Evolutionary conservation across 2,888 invertebrate genomes (phyloP).

Genomic region (Cheilosia scutellata): DNA sequence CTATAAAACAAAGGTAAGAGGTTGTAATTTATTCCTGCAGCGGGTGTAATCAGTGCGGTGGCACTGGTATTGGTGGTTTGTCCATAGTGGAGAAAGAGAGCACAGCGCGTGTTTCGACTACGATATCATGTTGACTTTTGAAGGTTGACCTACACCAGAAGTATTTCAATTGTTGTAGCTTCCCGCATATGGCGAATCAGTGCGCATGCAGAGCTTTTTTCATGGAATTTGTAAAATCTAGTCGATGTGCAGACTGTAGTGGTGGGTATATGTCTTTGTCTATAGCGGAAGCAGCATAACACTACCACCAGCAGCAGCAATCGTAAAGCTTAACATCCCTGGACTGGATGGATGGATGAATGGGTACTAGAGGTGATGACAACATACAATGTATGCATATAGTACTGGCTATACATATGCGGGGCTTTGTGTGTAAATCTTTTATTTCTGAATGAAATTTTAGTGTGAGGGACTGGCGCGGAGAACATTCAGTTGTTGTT

Average conservation of each 20-base stretch:
- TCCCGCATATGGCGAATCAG: conserved; percentile 40
- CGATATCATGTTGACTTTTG: conserved; percentile 58
- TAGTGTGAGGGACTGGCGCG: conserved; percentile 61
- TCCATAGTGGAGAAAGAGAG: conserved; percentile 26
- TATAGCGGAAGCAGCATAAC: conserved; percentile 39
- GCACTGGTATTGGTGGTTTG: conserved; percentile 17
- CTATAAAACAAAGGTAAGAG: conserved; percentile 69
- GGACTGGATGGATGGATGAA: conserved; percentile 74
- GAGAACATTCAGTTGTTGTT: conserved; percentile 61
- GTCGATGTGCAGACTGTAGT: not conserved
- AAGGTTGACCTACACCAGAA: conserved; percentile 76
- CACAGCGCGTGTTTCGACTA: conserved; percentile 56
- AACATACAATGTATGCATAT: conserved; percentile 16
- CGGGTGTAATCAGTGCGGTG: conserved; percentile 16
- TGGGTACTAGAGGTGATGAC: conserved; percentile 64
- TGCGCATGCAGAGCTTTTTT: conserved; percentile 72
- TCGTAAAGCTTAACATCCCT: conserved; percentile 72
- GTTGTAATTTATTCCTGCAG: conserved; percentile 60
- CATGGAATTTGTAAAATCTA: conserved; percentile 60
- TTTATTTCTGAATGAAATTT: conserved; percentile 76
- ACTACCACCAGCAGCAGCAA: conserved; percentile 29
- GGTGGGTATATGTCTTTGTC: conserved; percentile 22
- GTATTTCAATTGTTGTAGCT: conserved; percentile 65
- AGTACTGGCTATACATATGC: conserved; percentile 36
- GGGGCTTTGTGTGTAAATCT: conserved; percentile 70